Base-by-base conservation (phyloP, 1,140 invertebrate species). In the Panonychus citri region DNA sequence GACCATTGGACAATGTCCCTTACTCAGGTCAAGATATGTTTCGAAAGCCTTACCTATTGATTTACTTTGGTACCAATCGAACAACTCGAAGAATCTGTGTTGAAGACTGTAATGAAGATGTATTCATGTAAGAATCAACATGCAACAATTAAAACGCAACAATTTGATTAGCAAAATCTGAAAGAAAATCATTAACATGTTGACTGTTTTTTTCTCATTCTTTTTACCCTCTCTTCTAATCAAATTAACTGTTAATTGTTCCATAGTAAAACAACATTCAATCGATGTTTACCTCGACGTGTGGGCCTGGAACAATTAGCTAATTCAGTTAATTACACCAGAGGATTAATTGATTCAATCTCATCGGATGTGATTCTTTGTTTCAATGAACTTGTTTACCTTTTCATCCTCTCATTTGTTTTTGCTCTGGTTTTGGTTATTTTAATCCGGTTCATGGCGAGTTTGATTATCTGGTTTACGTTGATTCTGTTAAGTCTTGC, bases 401-500 rank as follows among this genome's bases (percentile, higher is more conserved):
- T 57, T 15, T 57, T 48, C 39, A 19, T 42, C 56, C n/a, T 72
- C 69, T 63, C 61, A 3, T 34, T 63, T 66, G 70, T 60, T 26
- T 63, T 75, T 55, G 63, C 70, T 21, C 61, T 72, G 12, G n/a
- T 73, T 15, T 62, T 75, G 64, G 66, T 72, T 1, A 48, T 73
- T 8, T 34, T 75, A 39, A 67, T 75, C 39, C 65, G 72, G 53
- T 74, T 67, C 60, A 57, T 70, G 49, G 70, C 71, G 3, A 61
- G 66, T 10, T 55, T 71, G 39, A 63, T 84, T 21, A 76, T 84
- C 53, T 83, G 80, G 76, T 19, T 39, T 15, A 50, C 55, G 21
- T 39, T 56, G 10, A 65, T 75, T 30, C 71, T 76, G 2, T 72
- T 76, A 12, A 69, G 77, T 19, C 30, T 79, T 1, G 75, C 74